Percentiles rank a stretch among this genome's conserved stretches.
These are phyloP conservation scores for Centroberyx gerrardi DNA, from an alignment of 2,797 vertebrate genomes.

Conservation along the genomic window DNA sequence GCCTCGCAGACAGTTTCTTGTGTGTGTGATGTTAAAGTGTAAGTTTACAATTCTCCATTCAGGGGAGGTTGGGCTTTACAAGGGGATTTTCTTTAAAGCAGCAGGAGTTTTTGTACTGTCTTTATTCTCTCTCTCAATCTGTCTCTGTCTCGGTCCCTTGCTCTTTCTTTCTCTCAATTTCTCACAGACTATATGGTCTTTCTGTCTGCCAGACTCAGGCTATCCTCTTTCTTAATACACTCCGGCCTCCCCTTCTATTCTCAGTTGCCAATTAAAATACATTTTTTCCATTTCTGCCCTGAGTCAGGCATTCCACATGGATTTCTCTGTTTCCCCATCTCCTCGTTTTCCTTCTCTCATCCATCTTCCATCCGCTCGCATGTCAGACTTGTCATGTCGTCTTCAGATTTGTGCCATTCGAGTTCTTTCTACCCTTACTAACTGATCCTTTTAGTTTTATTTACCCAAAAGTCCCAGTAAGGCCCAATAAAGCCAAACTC, in stretches of 20 bases:
- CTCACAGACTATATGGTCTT: conserved; percentile 14
- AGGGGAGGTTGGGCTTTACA: conserved; percentile 6
- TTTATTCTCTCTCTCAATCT: conserved; percentile 19
- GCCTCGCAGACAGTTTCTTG: conserved; percentile 10
- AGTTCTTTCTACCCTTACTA: background rate
- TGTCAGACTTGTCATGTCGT: conserved; percentile 21
- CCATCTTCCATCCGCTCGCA: conserved; percentile 37
- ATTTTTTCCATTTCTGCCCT: conserved; percentile 64
- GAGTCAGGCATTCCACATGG: conserved; percentile 65
- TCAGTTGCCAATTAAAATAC: conserved; percentile 63
- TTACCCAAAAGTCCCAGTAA: conserved; percentile 30
- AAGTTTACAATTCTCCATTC: conserved; percentile 28
- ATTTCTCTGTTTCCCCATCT: conserved; percentile 58
- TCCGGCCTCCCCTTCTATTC: conserved; percentile 24
- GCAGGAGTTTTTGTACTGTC: background rate
- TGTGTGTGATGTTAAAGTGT: conserved; percentile 8
- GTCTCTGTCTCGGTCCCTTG: conserved; percentile 14
- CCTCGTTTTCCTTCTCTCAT: conserved; percentile 47
- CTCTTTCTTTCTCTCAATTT: conserved; percentile 4
- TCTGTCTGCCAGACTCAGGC: conserved; percentile 1
- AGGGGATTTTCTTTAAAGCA: conserved; percentile 32
- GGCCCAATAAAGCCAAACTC: conserved; percentile 19
- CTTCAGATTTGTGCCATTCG: conserved; percentile 7
- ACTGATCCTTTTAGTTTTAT: background rate
- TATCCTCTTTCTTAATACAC: conserved; percentile 24